Percentiles rank a stretch among this genome's conserved stretches.
These are phyloP conservation scores for Pitta sordida DNA, from an alignment of 2,113 vertebrate genomes.

Conservation along the genomic window DNA sequence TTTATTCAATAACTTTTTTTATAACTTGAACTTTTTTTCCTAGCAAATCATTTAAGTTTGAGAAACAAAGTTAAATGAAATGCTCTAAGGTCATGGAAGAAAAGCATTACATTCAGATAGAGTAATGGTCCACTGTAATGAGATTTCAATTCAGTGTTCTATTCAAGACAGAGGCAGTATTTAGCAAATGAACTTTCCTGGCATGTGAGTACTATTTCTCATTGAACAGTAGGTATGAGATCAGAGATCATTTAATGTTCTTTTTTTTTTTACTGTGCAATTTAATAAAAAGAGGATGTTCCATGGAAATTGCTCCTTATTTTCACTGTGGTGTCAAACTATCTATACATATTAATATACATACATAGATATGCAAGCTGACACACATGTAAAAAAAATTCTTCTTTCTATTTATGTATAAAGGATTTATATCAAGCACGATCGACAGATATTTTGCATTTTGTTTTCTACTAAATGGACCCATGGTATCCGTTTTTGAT, in stretches of 20 bases:
- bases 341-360: no score
- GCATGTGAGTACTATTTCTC: neutral
- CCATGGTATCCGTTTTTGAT: neutral
- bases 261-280: neutral
- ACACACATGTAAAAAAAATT: rapidly evolving
- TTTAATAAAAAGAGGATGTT: neutral
- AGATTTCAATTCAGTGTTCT: neutral
- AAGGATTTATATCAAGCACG: neutral
- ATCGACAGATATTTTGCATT: neutral
- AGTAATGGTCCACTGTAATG: neutral
- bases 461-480: neutral
- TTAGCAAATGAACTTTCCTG: slow-evolving; percentile 4
- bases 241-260: neutral
- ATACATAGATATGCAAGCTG: neutral
- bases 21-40: neutral
- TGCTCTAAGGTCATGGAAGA: neutral
- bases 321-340: neutral
- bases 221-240: neutral
- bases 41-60: neutral
- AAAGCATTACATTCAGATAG: neutral
- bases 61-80: neutral
- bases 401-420: neutral
- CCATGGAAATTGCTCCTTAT: neutral
- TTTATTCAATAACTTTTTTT: neutral
- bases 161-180: neutral